These are phyloP conservation scores for Eretmochelys imbricata DNA, from an alignment of 2,113 vertebrate species.

Conservation along the genomic window DNA sequence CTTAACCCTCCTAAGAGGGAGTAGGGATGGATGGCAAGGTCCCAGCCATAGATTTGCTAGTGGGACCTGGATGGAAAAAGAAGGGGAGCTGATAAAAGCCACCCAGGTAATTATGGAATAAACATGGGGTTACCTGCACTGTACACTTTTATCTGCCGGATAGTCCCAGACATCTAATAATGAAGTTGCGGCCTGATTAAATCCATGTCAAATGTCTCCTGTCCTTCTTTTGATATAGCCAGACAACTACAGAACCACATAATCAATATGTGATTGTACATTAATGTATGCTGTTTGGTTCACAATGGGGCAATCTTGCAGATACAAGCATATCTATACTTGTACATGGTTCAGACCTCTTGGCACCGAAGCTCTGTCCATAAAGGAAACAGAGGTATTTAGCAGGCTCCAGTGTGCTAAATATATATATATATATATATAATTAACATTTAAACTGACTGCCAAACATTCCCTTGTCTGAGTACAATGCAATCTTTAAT, in stretches of 20 bases:
- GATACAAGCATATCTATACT: slow-evolving; percentile 45
- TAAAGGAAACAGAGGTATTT: slow-evolving; percentile 74
- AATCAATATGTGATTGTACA: slow-evolving; percentile 56
- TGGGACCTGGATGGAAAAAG: no score
- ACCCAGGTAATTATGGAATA: no score
- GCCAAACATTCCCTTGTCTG: slow-evolving; percentile 71
- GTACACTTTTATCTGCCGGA: no score
- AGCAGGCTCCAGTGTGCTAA: slow-evolving; percentile 71
- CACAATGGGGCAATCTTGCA: slow-evolving; percentile 32
- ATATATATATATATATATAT: slow-evolving; percentile 37
- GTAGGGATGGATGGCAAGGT: no score
- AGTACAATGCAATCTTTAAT: slow-evolving; percentile 55
- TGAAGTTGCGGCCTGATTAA: no score
- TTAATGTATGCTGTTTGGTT: slow-evolving; percentile 38
- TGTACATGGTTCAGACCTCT: slow-evolving; percentile 69
- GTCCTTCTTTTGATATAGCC: no score
- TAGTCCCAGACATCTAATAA: no score
- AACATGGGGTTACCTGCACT: no score
- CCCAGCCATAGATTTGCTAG: no score
- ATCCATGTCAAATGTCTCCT: no score
- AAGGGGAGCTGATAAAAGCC: no score
- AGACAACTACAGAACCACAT: neutral
- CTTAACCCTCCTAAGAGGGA: no score
- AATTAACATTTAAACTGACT: slow-evolving; percentile 48
- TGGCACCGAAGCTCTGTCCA: slow-evolving; percentile 74